phyloP scores from a whole-genome alignment of 2,797 vertebrate species.

The Lindbergichthys nudifrons region DNA sequence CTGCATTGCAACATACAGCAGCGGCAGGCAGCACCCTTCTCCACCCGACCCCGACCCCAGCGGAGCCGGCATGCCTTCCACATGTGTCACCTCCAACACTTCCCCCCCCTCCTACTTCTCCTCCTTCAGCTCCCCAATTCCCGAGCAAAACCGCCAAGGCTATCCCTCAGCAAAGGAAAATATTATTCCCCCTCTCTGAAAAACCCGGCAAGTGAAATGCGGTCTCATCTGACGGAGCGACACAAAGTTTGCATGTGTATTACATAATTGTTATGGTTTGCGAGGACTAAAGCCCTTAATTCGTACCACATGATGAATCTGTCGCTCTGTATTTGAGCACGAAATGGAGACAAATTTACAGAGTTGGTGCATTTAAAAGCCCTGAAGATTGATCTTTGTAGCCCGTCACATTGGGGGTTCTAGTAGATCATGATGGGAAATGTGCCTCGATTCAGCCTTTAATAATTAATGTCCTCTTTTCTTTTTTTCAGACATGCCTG shows the following conservation, averaged over 20 bases:
- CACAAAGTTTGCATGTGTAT: constrained; percentile 89
- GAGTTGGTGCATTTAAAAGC: constrained; percentile 82
- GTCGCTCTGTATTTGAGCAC: constrained; percentile 86
- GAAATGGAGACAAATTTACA: constrained; percentile 87
- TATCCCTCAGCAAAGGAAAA: constrained; percentile 79
- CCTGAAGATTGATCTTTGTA: constrained; percentile 75
- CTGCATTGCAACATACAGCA: constrained; percentile 58
- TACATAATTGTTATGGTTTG: constrained; percentile 91
- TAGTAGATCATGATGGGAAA: constrained; percentile 35
- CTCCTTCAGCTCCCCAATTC: constrained; percentile 55
- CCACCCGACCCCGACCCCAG: constrained; percentile 59
- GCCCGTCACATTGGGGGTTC: constrained; percentile 71
- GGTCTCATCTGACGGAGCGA: constrained; percentile 82
- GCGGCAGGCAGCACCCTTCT: constrained; percentile 55
- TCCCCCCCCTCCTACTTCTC: constrained; percentile 29
- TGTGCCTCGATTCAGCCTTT: constrained; percentile 23
- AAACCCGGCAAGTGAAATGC: constrained; percentile 68
- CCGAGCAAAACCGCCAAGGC: constrained; percentile 70
- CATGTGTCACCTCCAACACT: constrained; percentile 73
- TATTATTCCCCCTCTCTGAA: constrained; percentile 74
- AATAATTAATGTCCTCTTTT: constrained; percentile 25
- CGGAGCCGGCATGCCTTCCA: constrained; percentile 76
- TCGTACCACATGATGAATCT: constrained; percentile 88
- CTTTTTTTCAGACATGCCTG: constrained; percentile 82
- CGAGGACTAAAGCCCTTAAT: constrained; percentile 87